phyloP scores from a whole-genome alignment of 2,888 invertebrate species.

The Onchidella celtica region DNA sequence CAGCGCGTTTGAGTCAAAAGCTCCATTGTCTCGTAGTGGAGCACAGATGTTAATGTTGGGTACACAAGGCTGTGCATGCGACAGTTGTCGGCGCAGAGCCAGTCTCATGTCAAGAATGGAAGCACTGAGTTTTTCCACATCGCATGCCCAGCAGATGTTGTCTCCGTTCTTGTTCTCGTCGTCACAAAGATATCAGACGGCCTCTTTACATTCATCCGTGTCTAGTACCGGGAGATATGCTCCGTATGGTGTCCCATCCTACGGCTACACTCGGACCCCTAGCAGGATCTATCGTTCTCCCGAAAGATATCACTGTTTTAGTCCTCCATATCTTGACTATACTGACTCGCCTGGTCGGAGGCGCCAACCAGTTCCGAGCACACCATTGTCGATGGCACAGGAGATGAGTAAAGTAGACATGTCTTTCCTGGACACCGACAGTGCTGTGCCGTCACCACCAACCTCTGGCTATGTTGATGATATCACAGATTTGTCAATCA shows the following conservation, averaged over 20 bases:
- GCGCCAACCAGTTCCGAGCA: constrained; percentile 9
- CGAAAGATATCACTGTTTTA: constrained; percentile 27
- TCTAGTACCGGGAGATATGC: constrained; percentile 24
- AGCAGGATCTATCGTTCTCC: constrained; percentile 30
- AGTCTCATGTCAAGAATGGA: constrained; percentile 48
- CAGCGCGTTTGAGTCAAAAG: neutral
- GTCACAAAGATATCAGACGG: constrained; percentile 34
- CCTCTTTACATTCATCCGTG: constrained; percentile 1
- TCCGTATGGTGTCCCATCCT: constrained; percentile 22
- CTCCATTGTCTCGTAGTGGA: neutral
- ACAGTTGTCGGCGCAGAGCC: constrained; percentile 37
- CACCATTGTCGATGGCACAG: constrained; percentile 29
- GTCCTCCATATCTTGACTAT: constrained; percentile 34
- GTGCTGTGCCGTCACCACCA: constrained; percentile 5
- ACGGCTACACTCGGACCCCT: constrained; percentile 10
- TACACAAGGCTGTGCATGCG: constrained; percentile 37
- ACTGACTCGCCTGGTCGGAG: neutral
- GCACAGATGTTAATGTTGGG: constrained; percentile 36
- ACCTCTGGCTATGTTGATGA: constrained; percentile 39
- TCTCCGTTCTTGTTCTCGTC: constrained; percentile 22
- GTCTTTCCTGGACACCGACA: constrained; percentile 22
- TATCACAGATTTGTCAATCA: constrained; percentile 45
- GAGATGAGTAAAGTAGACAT: constrained; percentile 23
- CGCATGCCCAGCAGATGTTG: constrained; percentile 33
- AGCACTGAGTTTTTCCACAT: constrained; percentile 36